Conservation (phyloP, 2,797 vertebrate genomes). For the Pipistrellus kuhlii region DNA sequence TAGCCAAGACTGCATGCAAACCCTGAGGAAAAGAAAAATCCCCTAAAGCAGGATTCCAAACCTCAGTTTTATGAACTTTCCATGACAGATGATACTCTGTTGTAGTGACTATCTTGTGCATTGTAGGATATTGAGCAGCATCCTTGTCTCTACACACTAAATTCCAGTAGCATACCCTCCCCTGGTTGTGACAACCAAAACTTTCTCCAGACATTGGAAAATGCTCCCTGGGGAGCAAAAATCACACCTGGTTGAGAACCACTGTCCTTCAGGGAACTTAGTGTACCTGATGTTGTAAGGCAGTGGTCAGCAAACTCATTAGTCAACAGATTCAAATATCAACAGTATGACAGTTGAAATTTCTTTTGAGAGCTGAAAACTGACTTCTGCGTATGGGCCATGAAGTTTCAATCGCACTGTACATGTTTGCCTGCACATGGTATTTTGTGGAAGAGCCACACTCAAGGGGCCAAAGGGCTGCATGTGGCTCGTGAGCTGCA, state of each 20-base stretch:
- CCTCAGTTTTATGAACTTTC: slow-evolving; percentile 8
- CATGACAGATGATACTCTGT: not conserved
- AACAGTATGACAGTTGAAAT: no score
- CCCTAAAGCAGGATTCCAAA: not conserved
- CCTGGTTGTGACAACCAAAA: not conserved
- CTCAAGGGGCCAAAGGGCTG: no score
- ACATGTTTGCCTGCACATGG: no score
- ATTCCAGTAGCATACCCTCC: not conserved
- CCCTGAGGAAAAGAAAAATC: not conserved
- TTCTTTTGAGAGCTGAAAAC: no score
- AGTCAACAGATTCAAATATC: no score
- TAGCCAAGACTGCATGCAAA: not conserved
- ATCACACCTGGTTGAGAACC: not conserved
- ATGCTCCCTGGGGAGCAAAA: slow-evolving; percentile 15
- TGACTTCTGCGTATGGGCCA: no score
- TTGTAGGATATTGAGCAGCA: not conserved
- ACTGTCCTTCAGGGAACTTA: not conserved
- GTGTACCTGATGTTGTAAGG: not conserved
- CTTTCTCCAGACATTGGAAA: not conserved
- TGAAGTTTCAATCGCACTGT: no score
- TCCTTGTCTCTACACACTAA: not conserved
- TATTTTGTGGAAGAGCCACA: no score
- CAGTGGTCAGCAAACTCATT: no score
- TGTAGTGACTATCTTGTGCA: not conserved
- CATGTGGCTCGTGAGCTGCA: no score